Evolutionary conservation across 2,797 vertebrate genomes (phyloP), one percentile per base, ranked within the genome.

Genomic region (Pangasius macronema): DNA sequence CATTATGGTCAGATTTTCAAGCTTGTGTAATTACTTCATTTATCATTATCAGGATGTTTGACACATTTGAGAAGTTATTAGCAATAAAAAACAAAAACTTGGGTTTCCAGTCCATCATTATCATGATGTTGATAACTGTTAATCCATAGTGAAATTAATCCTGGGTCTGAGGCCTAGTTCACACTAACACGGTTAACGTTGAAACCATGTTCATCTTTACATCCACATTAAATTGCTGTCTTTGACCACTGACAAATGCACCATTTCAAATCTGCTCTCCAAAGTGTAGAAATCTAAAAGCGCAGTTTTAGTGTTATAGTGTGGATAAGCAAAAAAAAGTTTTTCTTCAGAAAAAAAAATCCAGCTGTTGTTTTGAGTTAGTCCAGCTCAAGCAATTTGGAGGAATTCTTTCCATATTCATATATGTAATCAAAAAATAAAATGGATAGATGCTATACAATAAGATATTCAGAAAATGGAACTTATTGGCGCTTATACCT

Each of bases 1-100:
- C 51, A 46, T 77, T 49, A 49, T 5, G 33, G 51, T 59, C 39
- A 46, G 53, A 68, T 65, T 84, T 86, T 63, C 65, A 80, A 81
- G 36, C 49, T 24, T 55, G 33, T 67, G n/a, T 83, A 79, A 87
- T 87, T 53, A 46, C 82, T 55, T 61, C 72, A 77, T 87, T 36
- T 87, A 73, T 84, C 68, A 82, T 75, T 82, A 87, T 83, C 33
- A 65, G 39, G 24, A 9, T 68, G 55, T 89, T 51, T 84, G 81
- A 79, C 73, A 80, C 24, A n/a, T 88, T 63, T 68, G 11, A 81
- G 75, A 63, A 82, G 53, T 57, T 82, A 75, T 65, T 86, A 81
- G 57, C 0, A 13, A n/a, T 46, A 30, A 51, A 59, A 81, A 18
- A 27, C 2, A 16, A 80, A 8, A 51, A 7, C 36, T 57, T 16